phyloP scores from a whole-genome alignment of 2,113 vertebrate genomes.

The Orcinus orca region DNA sequence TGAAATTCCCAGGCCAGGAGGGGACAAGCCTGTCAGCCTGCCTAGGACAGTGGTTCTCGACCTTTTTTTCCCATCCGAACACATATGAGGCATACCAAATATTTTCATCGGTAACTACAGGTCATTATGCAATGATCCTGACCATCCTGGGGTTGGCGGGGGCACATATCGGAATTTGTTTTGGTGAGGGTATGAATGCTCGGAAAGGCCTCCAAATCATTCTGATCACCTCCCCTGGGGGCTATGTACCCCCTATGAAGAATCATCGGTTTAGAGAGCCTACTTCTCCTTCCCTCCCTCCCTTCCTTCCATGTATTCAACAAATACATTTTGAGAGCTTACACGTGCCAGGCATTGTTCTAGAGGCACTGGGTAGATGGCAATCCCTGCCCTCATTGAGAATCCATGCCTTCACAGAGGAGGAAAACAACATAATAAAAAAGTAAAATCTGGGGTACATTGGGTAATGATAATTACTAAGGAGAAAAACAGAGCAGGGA shows the following conservation, averaged over 20 bases:
- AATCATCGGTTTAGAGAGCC: background rate
- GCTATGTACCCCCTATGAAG: background rate
- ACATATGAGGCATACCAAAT: background rate
- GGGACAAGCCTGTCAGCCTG: background rate
- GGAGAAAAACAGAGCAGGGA: background rate
- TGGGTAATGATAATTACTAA: background rate
- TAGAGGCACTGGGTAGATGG: background rate
- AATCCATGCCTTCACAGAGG: background rate
- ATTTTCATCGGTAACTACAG: background rate
- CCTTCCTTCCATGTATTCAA: conserved; percentile 20
- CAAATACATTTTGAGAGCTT: background rate
- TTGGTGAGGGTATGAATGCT: background rate
- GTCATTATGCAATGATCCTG: background rate
- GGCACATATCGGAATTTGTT: background rate
- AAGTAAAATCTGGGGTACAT: background rate
- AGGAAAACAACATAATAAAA: background rate
- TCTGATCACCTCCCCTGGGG: background rate
- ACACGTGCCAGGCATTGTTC: conserved; percentile 21
- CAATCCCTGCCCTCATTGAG: background rate
- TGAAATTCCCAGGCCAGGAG: background rate
- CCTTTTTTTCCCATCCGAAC: background rate
- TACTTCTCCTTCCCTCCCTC: background rate
- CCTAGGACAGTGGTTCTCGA: background rate
- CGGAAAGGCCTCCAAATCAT: conserved; percentile 23
- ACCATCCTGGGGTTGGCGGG: background rate